Conservation (phyloP, 1,140 invertebrate genomes). For the Adelges cooleyi region DNA sequence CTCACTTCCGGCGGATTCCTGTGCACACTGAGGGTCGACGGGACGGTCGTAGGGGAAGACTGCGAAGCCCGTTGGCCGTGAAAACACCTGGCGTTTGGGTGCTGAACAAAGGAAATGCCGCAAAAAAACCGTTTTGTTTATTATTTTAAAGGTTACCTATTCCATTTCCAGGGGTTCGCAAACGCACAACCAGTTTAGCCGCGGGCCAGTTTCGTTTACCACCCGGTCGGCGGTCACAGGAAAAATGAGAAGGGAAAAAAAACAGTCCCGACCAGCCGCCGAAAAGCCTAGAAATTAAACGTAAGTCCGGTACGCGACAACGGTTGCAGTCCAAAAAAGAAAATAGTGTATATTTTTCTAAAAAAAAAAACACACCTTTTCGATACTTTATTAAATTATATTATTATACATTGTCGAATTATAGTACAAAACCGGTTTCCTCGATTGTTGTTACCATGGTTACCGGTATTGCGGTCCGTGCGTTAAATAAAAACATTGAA, state of each 20-base stretch:
- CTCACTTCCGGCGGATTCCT: slow-evolving; percentile 13
- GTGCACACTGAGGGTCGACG: background rate
- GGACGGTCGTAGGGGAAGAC: background rate
- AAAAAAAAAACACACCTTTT: too few relatives aligned
- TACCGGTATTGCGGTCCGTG: background rate
- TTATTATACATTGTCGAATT: too few relatives aligned
- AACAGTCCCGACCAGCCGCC: background rate
- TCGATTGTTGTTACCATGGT: slow-evolving; percentile 21
- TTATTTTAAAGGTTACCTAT: slow-evolving; percentile 28
- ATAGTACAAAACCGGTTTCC: slow-evolving; percentile 6
- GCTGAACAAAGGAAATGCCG: slow-evolving; percentile 26
- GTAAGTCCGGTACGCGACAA: too few relatives aligned
- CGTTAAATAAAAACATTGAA: slow-evolving; percentile 14
- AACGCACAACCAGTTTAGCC: slow-evolving; percentile 1
- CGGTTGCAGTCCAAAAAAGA: too few relatives aligned
- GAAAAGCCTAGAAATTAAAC: too few relatives aligned
- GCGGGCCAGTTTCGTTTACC: background rate
- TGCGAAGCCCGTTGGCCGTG: slow-evolving; percentile 16
- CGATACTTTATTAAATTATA: too few relatives aligned
- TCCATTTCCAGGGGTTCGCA: slow-evolving; percentile 22
- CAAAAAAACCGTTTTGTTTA: slow-evolving; percentile 29
- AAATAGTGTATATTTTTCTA: too few relatives aligned
- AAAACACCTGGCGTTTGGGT: slow-evolving; percentile 23
- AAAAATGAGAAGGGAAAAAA: background rate
- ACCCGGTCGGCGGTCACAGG: background rate